These are phyloP conservation scores for Sceloporus undulatus DNA, from an alignment of 2,113 vertebrate species.

Conservation along the genomic window DNA sequence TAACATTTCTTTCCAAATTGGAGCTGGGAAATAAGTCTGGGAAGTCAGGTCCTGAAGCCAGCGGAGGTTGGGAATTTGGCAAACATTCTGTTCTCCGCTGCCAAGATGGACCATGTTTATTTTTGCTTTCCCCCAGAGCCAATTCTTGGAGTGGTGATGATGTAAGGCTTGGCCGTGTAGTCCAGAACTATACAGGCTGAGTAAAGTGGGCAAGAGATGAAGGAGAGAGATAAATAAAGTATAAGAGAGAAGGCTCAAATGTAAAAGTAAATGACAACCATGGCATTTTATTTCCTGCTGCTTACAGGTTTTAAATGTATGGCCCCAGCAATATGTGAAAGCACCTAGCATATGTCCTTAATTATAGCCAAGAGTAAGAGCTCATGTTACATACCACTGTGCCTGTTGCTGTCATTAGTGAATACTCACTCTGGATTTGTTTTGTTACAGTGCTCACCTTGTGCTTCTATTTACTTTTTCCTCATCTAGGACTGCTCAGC, in stretches of 20 bases:
- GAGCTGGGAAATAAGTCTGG: slow-evolving; percentile 16
- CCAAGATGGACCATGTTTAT: slow-evolving; percentile 17
- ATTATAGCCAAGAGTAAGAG: background rate
- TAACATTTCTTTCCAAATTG: slow-evolving; percentile 2
- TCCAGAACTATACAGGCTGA: slow-evolving; percentile 26
- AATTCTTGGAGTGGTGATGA: slow-evolving; percentile 20
- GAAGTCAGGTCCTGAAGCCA: slow-evolving; percentile 21
- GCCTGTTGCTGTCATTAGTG: slow-evolving; percentile 8
- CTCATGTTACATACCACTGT: slow-evolving; percentile 34
- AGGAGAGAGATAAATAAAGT: slow-evolving; percentile 13
- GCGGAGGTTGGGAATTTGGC: slow-evolving; percentile 23
- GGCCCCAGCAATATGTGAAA: slow-evolving; percentile 25
- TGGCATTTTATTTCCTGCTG: slow-evolving; percentile 21
- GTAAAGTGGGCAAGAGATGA: slow-evolving; percentile 22
- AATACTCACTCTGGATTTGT: slow-evolving; percentile 9
- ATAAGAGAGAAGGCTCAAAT: slow-evolving; percentile 31
- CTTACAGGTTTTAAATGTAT: slow-evolving; percentile 15
- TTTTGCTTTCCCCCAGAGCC: slow-evolving; percentile 27
- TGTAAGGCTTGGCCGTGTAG: background rate
- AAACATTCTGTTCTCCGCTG: background rate
- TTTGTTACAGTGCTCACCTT: slow-evolving; percentile 1
- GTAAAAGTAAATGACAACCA: slow-evolving; percentile 31
- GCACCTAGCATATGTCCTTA: slow-evolving; percentile 7
- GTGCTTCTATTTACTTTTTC: slow-evolving; percentile 30
- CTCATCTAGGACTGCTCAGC: slow-evolving; percentile 15